phyloP scores from a whole-genome alignment of 2,888 invertebrate species.

The Lordiphosa andalusiaca region DNA sequence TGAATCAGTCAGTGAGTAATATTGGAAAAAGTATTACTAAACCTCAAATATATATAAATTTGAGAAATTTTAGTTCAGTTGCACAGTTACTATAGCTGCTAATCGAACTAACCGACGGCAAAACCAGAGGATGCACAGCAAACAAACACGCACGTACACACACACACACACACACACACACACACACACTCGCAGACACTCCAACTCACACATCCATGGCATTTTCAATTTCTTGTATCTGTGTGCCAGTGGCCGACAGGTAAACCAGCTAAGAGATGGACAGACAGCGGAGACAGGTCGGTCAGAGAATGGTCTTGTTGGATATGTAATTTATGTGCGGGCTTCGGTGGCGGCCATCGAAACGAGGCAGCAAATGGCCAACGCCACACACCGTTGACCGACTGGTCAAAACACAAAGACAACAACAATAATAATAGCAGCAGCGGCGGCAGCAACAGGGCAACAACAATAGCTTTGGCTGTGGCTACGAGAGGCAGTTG shows the following conservation, averaged over 20 bases:
- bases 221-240: conserved; percentile 25
- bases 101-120: conserved; percentile 51
- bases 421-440: conserved; percentile 12
- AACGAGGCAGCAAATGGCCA: conserved; percentile 36
- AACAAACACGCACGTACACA: conserved; percentile 4
- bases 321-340: conserved; percentile 59
- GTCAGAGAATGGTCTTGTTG: conserved; percentile 22
- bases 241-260: conserved; percentile 41
- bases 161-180: conserved; percentile 8
- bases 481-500: conserved; percentile 35
- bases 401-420: conserved; percentile 63
- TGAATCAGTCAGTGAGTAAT: too few relatives aligned
- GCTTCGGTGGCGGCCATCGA: conserved; percentile 55
- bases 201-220: conserved; percentile 1
- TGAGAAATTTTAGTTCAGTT: too few relatives aligned
- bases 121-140: conserved; percentile 32
- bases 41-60: too few relatives aligned
- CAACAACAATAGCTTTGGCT: conserved; percentile 13
- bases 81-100: not conserved
- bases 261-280: conserved; percentile 48
- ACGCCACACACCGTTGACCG: conserved; percentile 43
- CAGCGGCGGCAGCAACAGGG: conserved; percentile 8
- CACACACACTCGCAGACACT: conserved; percentile 9
- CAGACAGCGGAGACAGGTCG: conserved; percentile 20
- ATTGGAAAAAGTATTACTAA: too few relatives aligned